Evolutionary conservation across 2,113 vertebrate species (phyloP).

Genomic region (Motacilla alba): DNA sequence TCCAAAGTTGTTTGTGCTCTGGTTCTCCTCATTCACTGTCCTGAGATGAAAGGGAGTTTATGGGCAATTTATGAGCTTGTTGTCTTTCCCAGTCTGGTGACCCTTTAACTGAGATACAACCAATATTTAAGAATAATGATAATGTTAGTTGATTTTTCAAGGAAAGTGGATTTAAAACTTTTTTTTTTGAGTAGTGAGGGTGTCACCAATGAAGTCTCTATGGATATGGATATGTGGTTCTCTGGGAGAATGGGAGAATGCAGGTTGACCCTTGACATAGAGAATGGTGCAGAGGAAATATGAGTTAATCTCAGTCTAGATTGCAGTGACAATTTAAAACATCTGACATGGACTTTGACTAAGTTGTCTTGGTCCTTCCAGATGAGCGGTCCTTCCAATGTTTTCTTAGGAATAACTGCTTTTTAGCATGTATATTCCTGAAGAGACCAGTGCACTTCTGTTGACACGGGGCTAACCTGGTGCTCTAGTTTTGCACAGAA

Average conservation of each 20-base stretch:
- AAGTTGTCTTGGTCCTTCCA: not conserved
- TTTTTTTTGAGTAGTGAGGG: not conserved
- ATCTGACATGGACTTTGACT: not conserved
- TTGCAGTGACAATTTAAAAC: not conserved
- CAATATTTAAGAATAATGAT: not conserved
- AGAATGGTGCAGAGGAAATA: not conserved
- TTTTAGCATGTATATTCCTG: not conserved
- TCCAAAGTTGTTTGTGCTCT: not conserved
- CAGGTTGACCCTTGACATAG: accelerated
- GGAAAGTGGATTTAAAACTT: not conserved
- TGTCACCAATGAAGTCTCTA: accelerated
- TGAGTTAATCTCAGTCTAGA: not conserved
- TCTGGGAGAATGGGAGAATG: not conserved
- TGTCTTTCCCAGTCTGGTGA: not conserved
- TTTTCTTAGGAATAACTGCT: not conserved
- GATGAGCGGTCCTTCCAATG: no score
- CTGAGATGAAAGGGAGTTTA: not conserved
- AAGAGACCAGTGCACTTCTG: not conserved
- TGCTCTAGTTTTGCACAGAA: not conserved
- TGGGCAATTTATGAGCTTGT: not conserved
- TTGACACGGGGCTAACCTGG: not conserved
- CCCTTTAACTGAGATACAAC: not conserved
- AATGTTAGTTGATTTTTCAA: not conserved
- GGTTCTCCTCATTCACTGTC: not conserved
- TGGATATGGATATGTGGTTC: accelerated